Evolutionary conservation across 2,113 vertebrate genomes (phyloP), one percentile per base, ranked within the genome.

Genomic region (Puntigrus tetrazona): DNA sequence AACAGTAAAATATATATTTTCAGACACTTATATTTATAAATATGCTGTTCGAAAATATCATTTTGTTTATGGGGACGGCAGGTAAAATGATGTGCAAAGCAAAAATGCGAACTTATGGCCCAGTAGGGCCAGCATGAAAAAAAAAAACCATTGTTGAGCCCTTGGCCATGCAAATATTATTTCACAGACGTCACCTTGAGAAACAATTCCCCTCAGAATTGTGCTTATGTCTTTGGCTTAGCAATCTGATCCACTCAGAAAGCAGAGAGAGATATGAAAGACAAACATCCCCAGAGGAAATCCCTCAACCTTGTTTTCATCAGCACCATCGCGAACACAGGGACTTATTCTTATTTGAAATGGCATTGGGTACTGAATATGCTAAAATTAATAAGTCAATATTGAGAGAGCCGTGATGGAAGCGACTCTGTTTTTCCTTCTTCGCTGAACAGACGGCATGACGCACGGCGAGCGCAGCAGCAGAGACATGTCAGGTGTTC

Each of bases 331-430:
- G n/a, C 22, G 65, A 78, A 86, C 75, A 59, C 34, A 20, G 79
- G 14, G 73, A 82, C 77, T 70, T 83, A 29, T 81, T 36, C 50
- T 38, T 82, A 72, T 87, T 87, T 61, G 61, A 77, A 79, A 47
- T 76, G 25, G 13, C 63, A 81, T 47, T 59, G 59, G 36, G 59
- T 27, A 43, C 38, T 36, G 55, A 76, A 47, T 69, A 77, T 57
- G 20, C 75, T 52, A 59, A 72, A 69, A 65, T 61, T 77, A 84
- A 76, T 69, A 41, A 50, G 34, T 80, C 74, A 55, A 87, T 76
- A 82, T 75, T 72, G 77, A 67, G 36, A 59, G 76, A 41, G 43
- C 11, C 11, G 2, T 78, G 76, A 78, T 77, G 47, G n/a, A 81
- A 55, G 38, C 6, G 25, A 78, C 43, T 85, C 69, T 74, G 47